Percentiles rank a stretch among this genome's conserved stretches.
phyloP scores from a whole-genome alignment of 2,113 vertebrate genomes.

The Callaeas wilsoni region DNA sequence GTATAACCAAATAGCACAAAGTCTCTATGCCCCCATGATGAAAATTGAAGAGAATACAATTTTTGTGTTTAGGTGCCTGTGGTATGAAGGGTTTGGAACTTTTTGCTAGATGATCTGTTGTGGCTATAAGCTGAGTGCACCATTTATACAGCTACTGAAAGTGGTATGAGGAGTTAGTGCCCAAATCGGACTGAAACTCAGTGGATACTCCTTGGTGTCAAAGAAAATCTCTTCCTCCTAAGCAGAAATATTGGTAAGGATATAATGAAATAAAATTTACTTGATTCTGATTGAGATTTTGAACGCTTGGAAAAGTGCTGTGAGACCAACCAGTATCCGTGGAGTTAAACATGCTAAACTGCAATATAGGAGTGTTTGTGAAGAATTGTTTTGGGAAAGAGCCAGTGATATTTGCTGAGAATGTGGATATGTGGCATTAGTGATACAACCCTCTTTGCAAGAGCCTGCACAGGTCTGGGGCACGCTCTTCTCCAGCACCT shows the following conservation, averaged over 20 bases:
- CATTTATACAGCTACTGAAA: neutral
- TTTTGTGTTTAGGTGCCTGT: neutral
- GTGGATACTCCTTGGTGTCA: neutral
- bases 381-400: neutral
- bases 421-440: neutral
- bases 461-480: neutral
- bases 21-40: accelerated
- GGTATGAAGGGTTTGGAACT: neutral
- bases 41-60: neutral
- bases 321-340: neutral
- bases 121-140: neutral
- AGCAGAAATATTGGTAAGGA: neutral
- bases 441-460: neutral
- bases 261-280: neutral
- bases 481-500: neutral
- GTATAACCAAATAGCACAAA: neutral
- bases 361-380: neutral
- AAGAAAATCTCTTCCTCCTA: neutral
- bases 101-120: neutral
- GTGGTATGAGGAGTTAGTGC: neutral
- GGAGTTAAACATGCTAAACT: neutral
- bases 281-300: neutral
- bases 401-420: neutral
- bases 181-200: neutral
- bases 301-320: neutral